phyloP scores from a whole-genome alignment of 2,113 vertebrate genomes.

The Plectropomus leopardus region DNA sequence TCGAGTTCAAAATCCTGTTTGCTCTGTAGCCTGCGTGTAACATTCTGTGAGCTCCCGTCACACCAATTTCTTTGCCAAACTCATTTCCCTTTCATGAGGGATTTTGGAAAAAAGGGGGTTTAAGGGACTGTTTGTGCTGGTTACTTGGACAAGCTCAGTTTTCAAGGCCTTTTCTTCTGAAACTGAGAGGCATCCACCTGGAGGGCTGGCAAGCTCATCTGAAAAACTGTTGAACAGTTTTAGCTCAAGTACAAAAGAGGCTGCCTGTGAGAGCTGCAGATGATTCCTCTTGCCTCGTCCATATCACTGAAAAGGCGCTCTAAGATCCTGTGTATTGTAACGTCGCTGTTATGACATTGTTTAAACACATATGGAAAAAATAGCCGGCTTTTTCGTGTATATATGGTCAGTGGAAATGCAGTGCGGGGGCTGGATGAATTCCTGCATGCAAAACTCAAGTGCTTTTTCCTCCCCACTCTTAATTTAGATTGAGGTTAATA shows the following conservation, averaged over 20 bases:
- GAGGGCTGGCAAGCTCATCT: constrained; percentile 57
- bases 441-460: constrained; percentile 36
- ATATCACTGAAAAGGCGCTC: constrained; percentile 7
- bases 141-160: constrained; percentile 72
- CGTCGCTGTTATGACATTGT: constrained; percentile 29
- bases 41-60: constrained; percentile 75
- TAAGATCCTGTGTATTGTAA: constrained; percentile 20
- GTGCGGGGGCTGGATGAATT: constrained; percentile 42
- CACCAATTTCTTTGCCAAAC: constrained; percentile 76
- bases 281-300: constrained; percentile 37
- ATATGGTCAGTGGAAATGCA: constrained; percentile 16
- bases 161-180: constrained; percentile 63
- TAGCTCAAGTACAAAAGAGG: constrained; percentile 22
- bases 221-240: constrained; percentile 54
- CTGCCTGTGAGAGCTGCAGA: constrained; percentile 36
- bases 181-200: constrained; percentile 74
- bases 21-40: constrained; percentile 75
- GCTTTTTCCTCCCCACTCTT: background rate
- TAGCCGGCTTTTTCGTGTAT: constrained; percentile 4
- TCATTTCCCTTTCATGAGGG: constrained; percentile 78
- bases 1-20: constrained; percentile 72
- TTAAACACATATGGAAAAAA: constrained; percentile 15
- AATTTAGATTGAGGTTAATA: constrained; percentile 32
- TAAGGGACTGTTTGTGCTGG: constrained; percentile 73
- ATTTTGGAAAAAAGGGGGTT: constrained; percentile 70